A percentile compares a stretch with the other conserved stretches of the same genome.
Evolutionary conservation across 2,888 invertebrate genomes (phyloP).

Genomic region (Erebia aethiops): DNA sequence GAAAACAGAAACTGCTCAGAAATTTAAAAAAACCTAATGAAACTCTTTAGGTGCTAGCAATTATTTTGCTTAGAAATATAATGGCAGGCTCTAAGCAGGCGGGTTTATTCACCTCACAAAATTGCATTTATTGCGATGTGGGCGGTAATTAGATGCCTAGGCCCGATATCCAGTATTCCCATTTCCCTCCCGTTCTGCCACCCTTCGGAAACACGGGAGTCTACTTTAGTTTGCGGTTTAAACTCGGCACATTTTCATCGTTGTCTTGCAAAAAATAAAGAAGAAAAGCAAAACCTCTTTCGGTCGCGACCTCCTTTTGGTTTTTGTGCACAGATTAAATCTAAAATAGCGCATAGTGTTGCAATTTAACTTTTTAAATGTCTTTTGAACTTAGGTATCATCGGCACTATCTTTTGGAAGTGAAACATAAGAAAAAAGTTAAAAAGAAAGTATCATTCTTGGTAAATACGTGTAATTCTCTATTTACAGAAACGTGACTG

Average conservation of each 20-base stretch:
- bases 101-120: conserved; percentile 55
- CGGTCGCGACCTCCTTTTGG: conserved; percentile 49
- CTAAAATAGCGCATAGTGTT: conserved; percentile 33
- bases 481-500: neutral
- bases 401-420: conserved; percentile 65
- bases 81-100: conserved; percentile 4
- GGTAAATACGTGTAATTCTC: conserved; percentile 47
- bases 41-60: neutral
- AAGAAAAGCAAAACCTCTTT: conserved; percentile 54
- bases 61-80: neutral
- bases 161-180: conserved; percentile 59
- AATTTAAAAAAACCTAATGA: no score
- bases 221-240: conserved; percentile 55
- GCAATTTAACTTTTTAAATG: conserved; percentile 50
- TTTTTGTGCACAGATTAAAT: conserved; percentile 36
- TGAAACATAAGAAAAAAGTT: conserved; percentile 61
- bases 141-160: conserved; percentile 71
- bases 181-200: conserved; percentile 45
- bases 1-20: no score
- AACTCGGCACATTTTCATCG: conserved; percentile 59
- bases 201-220: conserved; percentile 44
- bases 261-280: conserved; percentile 50
- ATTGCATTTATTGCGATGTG: conserved; percentile 51
- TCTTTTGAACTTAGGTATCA: conserved; percentile 65
- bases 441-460: conserved; percentile 75